Evolutionary conservation across 1,140 invertebrate genomes (phyloP), one percentile per base, ranked within the genome.

Genomic region (Temnothorax nylanderi): DNA sequence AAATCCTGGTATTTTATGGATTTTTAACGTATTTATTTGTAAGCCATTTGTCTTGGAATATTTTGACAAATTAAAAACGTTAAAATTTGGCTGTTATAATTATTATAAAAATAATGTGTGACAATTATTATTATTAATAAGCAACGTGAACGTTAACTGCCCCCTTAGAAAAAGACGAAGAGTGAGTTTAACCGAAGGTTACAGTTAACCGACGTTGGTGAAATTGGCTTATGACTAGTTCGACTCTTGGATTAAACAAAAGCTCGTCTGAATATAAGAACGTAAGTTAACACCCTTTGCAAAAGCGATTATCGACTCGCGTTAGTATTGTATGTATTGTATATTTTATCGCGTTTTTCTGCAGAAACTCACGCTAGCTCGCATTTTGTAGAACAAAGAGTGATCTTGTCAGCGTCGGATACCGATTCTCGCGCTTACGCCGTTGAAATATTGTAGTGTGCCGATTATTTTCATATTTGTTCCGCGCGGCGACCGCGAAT

Each of bases 401-500:
- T 18, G 69, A 58, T 44, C 21, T 58, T 58, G 64, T 69, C 77
- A 49, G 76, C 58, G 41, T 69, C 44, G 74, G 58, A 65, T 51
- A 26, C 37, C 67, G 65, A 58, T 85, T 75, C 44, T 76, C 74
- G 47, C 47, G 74, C 47, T 85, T 78, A 64, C 72, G 82, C 82
- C 58, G 47, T 26, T 85, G 80, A 84, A 85, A 76, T 77, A 78
- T 85, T 65, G 82, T 67, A 78, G 82, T 78, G 21, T 37, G 32
- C 58, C 82, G 82, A 85, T 85, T 85, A 85, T 85, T 85, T 85
- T 85, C 74, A 85, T 85, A 77, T 85, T 85, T 76, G 82, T 78
- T 85, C 82, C 82, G 69, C 80, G 69, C 82, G n/a, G 74, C 82
- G 54, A 75, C 82, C 72, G 82, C 82, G 82, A 85, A 85, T 85